These are phyloP conservation scores for Drosophila seguyi DNA, from an alignment of 1,140 invertebrate genomes.

Conservation along the genomic window DNA sequence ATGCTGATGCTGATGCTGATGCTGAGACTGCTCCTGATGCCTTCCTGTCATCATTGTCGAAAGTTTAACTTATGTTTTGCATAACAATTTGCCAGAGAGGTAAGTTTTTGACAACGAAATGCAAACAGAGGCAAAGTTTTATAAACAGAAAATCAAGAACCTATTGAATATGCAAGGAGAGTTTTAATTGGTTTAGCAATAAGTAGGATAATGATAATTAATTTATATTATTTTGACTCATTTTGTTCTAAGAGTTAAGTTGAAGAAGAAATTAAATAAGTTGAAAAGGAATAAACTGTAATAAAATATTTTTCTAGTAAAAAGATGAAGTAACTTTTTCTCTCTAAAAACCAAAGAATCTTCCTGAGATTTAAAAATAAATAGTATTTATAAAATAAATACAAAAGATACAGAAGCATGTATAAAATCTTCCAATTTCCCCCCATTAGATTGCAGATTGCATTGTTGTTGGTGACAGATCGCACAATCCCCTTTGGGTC, in stretches of 20 bases:
- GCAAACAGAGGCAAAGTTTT: constrained; percentile 8
- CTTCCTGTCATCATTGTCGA: constrained; percentile 46
- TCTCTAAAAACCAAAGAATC: neutral
- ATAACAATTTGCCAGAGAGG: constrained; percentile 59
- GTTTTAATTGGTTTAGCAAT: constrained; percentile 1
- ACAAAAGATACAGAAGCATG: too few species aligned
- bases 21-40: constrained; percentile 5
- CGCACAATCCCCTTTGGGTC: constrained; percentile 44
- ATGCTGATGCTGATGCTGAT: constrained; percentile 4
- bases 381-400: neutral
- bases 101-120: constrained; percentile 52
- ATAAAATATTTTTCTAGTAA: too few species aligned
- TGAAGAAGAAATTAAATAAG: too few species aligned
- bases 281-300: too few species aligned
- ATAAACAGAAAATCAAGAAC: constrained; percentile 12
- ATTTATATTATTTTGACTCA: neutral
- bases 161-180: constrained; percentile 5
- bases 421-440: neutral
- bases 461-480: constrained; percentile 25
- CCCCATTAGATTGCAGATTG: neutral
- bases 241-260: too few species aligned
- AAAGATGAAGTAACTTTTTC: neutral
- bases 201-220: neutral
- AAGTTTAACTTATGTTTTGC: constrained; percentile 69
- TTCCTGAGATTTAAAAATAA: neutral